Base-by-base conservation (phyloP, 2,797 vertebrate species). In the Danio kyathit region DNA sequence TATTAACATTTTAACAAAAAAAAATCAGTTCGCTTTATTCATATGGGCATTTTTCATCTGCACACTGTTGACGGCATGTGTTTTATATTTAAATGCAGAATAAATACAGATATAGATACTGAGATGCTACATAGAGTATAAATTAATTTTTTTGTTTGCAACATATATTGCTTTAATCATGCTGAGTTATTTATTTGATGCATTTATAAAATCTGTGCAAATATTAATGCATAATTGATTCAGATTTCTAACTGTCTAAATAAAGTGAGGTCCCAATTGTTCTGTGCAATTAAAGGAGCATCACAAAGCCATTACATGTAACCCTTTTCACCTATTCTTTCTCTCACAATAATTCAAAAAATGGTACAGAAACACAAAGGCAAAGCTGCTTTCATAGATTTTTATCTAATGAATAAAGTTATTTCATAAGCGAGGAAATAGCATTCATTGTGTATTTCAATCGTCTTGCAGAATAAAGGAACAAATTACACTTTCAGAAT, bases 331-430 rank as follows among this genome's bases (percentile, higher is more conserved):
- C 17, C 12, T 65, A 14, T 48, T 38, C 5, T 40, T 52, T 52
- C 52, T 40, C 57, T 70, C 10, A 70, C 10, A 71, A 71, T 54
- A 6, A 41, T 41, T 54, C 10, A 41, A 71, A 41, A 71, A 29
- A 1, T 17, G 11, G 41, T 41, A 54, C 9, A 12, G 16, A 40
- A 52, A 11, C 5, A 54, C 16, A 41, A 19, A 71, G 16, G 51
- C 14, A 0, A 43, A 41, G 10, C 49, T 54, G 29, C 6, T 54
- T 71, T 56, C n/a, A 71, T 13, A 5, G 1, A 54, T 29, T 52
- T 41, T 52, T 4, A 52, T 17, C 38, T 71, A 17, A 54, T 54
- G 16, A 54, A 71, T 70, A 54, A 54, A 54, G 41, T 13, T 2
- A 70, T 54, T 54, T 40, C 48, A 10, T 17, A 38, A 54, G 9